A percentile compares a stretch with the other conserved stretches of the same genome.
Evolutionary conservation across 1,140 invertebrate species (phyloP).

Genomic region (Sitodiplosis mosellana): DNA sequence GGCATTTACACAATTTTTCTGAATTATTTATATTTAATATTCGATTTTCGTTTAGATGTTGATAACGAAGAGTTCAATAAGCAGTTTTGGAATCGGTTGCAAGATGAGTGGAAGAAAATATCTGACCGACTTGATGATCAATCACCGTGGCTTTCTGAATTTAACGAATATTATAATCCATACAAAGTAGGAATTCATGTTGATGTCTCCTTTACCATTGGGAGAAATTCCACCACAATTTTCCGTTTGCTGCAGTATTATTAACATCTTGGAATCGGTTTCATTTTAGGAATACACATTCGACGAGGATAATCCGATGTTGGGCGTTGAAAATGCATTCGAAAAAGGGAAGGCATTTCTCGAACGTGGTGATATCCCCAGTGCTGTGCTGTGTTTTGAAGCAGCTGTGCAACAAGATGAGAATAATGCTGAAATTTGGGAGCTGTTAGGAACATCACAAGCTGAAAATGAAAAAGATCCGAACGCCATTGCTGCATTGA

Average conservation of each 20-base stretch:
- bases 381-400: constrained; percentile 93
- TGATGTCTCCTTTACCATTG: no score
- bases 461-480: constrained; percentile 61
- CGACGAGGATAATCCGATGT: constrained; percentile 71
- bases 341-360: constrained; percentile 70
- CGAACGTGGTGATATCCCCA: constrained; percentile 74
- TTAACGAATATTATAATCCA: constrained; percentile 38
- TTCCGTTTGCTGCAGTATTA: no score
- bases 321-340: constrained; percentile 60
- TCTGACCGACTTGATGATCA: constrained; percentile 29
- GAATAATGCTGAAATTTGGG: constrained; percentile 64
- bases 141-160: constrained; percentile 49
- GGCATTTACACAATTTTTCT: no score
- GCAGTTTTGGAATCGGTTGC: constrained; percentile 55
- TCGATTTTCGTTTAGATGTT: neutral
- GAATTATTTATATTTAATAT: no score
- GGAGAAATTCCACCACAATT: no score
- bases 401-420: constrained; percentile 77
- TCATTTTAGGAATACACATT: constrained; percentile 59
- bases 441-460: constrained; percentile 69
- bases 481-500: constrained; percentile 72
- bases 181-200: constrained; percentile 31
- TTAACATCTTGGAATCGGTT: no score
- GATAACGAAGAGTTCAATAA: constrained; percentile 29
- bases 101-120: constrained; percentile 59